Evolutionary conservation across 2,113 vertebrate genomes (phyloP), one percentile per base, ranked within the genome.

Genomic region (Cyanocitta stelleri): DNA sequence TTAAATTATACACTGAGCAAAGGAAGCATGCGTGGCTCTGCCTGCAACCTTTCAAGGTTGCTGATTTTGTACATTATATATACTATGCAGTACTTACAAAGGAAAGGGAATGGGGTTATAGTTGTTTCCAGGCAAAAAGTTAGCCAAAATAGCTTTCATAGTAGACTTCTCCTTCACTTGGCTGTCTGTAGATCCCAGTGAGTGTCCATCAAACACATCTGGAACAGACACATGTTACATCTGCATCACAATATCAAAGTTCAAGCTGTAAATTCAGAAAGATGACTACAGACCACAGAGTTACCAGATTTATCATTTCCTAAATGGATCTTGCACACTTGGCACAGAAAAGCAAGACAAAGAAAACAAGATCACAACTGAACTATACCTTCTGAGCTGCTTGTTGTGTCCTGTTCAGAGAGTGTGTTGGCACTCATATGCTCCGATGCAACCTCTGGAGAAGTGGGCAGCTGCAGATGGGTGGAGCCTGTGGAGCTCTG

Each of bases 151-250:
- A 85, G 99, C 99, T 97, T 99, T 99, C 99, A 99, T 99, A 69
- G 99, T 99, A 96, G 99, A 99, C 41, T 99, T 99, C 96, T 99
- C 99, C 94, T 99, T 99, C 90, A 99, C 99, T 93, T 99, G 99
- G 94, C 99, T 99, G 93, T 99, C 99, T 63, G 96, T 98, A 93
- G 99, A 99, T 87, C 99, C 99, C 96, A 99, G 83, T 83, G 98
- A 97, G 96, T 99, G 99, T 85, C 99, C 99, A 79, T 99, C 99
- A 97, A 99, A 99, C 59, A 99, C 99, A 95, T 99, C 99, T 99
- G 94, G 54, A 95, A 94, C 54, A 67, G 54, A 95, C 20, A 19
- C 30, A 91, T 87, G 19, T 61, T 52, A 91, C 64, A 35, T 75
- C 37, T 43, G 35, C 19, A 62, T 69, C 23, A 75, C 30, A 75